Evolutionary conservation across 1,140 invertebrate species (phyloP).

Genomic region (Orius insidiosus): DNA sequence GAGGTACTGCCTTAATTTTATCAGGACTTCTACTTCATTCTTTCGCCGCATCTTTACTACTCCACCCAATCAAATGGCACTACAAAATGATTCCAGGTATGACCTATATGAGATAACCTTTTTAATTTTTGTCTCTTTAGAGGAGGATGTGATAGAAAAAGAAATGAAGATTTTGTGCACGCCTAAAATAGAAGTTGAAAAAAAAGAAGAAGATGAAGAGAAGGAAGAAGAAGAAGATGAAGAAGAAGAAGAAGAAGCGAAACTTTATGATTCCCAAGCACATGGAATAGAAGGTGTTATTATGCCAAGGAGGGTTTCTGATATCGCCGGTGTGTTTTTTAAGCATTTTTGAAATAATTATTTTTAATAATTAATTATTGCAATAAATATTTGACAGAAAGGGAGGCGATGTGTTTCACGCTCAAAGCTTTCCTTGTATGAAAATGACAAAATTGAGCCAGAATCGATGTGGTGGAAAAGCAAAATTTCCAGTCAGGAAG

Average conservation of each 20-base stretch:
- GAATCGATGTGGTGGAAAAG: slow-evolving; percentile 14
- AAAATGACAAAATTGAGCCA: slow-evolving; percentile 1
- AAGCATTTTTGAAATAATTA: neutral
- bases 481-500: slow-evolving; percentile 13
- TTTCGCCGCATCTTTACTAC: slow-evolving; percentile 38
- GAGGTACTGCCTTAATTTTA: slow-evolving; percentile 40
- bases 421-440: slow-evolving; percentile 2
- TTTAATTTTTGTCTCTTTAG: neutral
- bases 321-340: neutral
- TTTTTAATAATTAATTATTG: slow-evolving; percentile 6
- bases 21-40: slow-evolving; percentile 42
- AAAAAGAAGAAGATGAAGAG: slow-evolving; percentile 12
- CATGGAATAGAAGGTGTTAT: slow-evolving; percentile 7
- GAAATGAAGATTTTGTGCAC: too few relatives aligned
- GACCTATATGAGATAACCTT: neutral
- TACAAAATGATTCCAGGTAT: slow-evolving; percentile 22
- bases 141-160: too few relatives aligned
- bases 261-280: slow-evolving; percentile 23
- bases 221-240: slow-evolving; percentile 20
- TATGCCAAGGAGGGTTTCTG: neutral
- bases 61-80: slow-evolving; percentile 52
- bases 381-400: slow-evolving; percentile 9
- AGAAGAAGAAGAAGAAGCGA: slow-evolving; percentile 22
- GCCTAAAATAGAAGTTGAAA: slow-evolving; percentile 7
- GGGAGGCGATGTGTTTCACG: slow-evolving; percentile 5